Conservation (phyloP, 2,113 vertebrate species). For the Halcyon senegalensis region DNA sequence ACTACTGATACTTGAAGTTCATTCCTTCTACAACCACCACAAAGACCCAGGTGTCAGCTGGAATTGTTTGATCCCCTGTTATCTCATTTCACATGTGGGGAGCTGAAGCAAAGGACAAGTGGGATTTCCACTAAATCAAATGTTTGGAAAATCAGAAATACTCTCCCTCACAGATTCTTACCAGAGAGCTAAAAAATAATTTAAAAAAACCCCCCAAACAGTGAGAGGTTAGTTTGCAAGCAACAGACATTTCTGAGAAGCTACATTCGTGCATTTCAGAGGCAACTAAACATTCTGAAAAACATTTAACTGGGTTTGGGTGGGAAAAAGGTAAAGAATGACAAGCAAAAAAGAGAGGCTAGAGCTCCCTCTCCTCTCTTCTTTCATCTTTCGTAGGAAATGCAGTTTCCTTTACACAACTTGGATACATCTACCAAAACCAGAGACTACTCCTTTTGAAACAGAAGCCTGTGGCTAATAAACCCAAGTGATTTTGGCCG, state of each 20-base stretch:
- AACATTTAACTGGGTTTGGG: not conserved
- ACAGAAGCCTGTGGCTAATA: not conserved
- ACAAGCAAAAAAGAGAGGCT: not conserved
- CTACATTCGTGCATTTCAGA: not conserved
- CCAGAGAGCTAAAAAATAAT: not conserved
- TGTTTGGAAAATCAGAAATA: not conserved
- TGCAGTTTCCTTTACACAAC: not conserved
- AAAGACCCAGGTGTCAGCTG: not conserved
- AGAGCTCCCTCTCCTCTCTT: not conserved
- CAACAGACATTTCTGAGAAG: not conserved
- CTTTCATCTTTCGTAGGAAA: not conserved
- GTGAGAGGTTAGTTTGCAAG: not conserved
- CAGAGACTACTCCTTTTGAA: not conserved
- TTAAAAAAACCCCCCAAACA: not conserved
- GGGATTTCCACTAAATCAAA: not conserved
- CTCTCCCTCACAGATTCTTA: not conserved
- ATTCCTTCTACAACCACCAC: not conserved
- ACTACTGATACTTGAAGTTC: not conserved
- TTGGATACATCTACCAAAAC: not conserved
- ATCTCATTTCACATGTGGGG: rapidly evolving
- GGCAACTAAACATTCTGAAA: not conserved
- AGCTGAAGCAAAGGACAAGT: not conserved
- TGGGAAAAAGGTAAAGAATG: not conserved
- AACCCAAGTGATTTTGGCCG: not conserved
- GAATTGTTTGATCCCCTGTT: not conserved